Evolutionary conservation across 2,113 vertebrate genomes (phyloP).

Genomic region (Carollia perspicillata): DNA sequence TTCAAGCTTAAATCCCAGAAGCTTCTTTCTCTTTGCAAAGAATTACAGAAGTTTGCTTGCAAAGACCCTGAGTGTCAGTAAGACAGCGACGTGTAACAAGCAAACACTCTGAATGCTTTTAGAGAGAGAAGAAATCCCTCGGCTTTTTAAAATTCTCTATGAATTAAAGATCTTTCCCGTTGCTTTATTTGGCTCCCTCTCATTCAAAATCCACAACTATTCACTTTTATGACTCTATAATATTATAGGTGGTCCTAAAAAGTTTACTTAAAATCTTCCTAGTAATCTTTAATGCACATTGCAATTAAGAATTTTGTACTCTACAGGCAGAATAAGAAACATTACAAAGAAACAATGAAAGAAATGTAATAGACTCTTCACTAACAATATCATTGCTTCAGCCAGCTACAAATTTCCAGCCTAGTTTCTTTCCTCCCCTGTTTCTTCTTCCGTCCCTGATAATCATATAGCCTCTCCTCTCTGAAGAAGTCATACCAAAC

Average conservation of each 20-base stretch:
- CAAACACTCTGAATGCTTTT: not conserved
- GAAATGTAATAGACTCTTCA: not conserved
- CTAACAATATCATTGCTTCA: not conserved
- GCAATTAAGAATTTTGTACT: conserved; percentile 19
- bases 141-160: conserved; percentile 30
- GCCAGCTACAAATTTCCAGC: not conserved
- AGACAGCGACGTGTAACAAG: conserved; percentile 39
- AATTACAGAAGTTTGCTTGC: conserved; percentile 31
- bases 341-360: not conserved
- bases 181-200: not conserved
- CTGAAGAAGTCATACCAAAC: conserved; percentile 46
- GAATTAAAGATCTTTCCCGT: conserved; percentile 45
- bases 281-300: conserved; percentile 11
- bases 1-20: conserved; percentile 51
- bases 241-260: not conserved
- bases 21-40: conserved; percentile 50
- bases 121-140: conserved; percentile 40
- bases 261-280: conserved; percentile 33
- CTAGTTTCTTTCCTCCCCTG: not conserved
- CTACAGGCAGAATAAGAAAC: not conserved
- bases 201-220: conserved; percentile 44
- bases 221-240: conserved; percentile 48
- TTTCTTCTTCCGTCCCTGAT: conserved; percentile 30
- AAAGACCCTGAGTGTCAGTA: conserved; percentile 26
- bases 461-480: not conserved